Conservation (phyloP, 2,888 invertebrate species). For the Griposia aprilina region DNA sequence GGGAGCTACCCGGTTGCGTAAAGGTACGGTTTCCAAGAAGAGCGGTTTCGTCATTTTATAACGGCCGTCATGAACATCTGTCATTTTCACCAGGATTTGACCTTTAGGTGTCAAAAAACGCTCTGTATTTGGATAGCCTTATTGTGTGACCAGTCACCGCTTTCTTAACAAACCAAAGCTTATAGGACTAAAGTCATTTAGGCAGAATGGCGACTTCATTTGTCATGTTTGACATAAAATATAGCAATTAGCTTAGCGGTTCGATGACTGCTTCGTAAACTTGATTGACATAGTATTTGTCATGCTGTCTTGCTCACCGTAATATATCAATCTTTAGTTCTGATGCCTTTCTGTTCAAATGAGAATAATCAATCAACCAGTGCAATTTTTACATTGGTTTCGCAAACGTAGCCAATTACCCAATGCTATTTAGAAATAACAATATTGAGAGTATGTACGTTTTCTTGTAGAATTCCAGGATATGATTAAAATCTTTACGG, state of each 20-base stretch:
- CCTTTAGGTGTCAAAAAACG: background rate
- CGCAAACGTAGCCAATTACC: background rate
- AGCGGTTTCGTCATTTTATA: background rate
- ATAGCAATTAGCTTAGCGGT: background rate
- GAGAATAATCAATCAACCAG: slow-evolving; percentile 1
- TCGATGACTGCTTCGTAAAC: background rate
- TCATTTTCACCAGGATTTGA: background rate
- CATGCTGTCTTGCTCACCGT: background rate
- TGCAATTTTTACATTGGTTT: slow-evolving; percentile 1
- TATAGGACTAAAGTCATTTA: background rate
- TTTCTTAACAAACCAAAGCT: background rate
- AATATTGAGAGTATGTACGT: background rate
- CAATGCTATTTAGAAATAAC: background rate
- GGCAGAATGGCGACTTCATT: background rate
- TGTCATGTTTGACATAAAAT: background rate
- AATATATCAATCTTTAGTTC: background rate
- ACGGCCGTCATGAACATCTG: background rate
- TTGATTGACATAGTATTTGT: background rate
- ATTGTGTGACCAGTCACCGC: background rate
- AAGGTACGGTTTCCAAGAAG: background rate
- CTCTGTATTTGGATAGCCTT: background rate
- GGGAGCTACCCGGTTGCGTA: background rate
- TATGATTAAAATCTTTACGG: background rate
- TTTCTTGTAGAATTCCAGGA: background rate
- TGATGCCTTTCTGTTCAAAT: slow-evolving; percentile 21